phyloP scores from a whole-genome alignment of 2,888 invertebrate genomes.

The Drosophila recens region DNA sequence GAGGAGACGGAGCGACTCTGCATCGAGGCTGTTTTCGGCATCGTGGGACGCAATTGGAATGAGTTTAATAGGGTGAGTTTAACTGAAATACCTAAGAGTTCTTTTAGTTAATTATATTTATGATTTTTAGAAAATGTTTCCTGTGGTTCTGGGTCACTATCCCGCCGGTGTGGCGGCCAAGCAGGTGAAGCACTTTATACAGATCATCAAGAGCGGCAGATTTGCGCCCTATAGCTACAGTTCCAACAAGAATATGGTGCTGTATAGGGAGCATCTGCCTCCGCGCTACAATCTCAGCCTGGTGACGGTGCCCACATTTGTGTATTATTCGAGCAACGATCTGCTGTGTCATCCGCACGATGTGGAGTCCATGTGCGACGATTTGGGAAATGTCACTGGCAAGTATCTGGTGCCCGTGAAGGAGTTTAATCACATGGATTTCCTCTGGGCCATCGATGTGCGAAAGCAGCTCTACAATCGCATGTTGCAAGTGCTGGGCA shows the following conservation, averaged over 20 bases:
- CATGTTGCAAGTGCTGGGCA: slow-evolving; percentile 81
- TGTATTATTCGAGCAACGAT: slow-evolving; percentile 87
- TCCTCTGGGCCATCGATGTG: slow-evolving; percentile 88
- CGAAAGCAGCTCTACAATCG: slow-evolving; percentile 86
- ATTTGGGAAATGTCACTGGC: slow-evolving; percentile 83
- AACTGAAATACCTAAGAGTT: too few species aligned
- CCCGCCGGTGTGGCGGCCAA: slow-evolving; percentile 88
- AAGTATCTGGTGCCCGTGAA: slow-evolving; percentile 86
- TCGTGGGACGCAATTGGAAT: slow-evolving; percentile 83
- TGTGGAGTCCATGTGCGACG: slow-evolving; percentile 81
- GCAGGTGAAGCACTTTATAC: slow-evolving; percentile 87
- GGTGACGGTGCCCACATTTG: slow-evolving; percentile 86
- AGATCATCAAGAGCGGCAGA: slow-evolving; percentile 85
- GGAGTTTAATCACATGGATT: slow-evolving; percentile 89
- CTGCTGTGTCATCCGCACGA: slow-evolving; percentile 86
- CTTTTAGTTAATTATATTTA: neutral
- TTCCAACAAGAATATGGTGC: slow-evolving; percentile 84
- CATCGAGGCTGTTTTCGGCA: slow-evolving; percentile 83
- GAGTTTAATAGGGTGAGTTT: slow-evolving; percentile 82
- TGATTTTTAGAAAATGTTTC: slow-evolving; percentile 86
- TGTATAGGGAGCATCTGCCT: slow-evolving; percentile 86
- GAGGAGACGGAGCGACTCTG: slow-evolving; percentile 83
- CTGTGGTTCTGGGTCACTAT: slow-evolving; percentile 88
- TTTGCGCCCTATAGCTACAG: slow-evolving; percentile 87
- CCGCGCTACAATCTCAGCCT: slow-evolving; percentile 86